These are phyloP conservation scores for Hedya salicella DNA, from an alignment of 2,888 invertebrate genomes.

Conservation along the genomic window DNA sequence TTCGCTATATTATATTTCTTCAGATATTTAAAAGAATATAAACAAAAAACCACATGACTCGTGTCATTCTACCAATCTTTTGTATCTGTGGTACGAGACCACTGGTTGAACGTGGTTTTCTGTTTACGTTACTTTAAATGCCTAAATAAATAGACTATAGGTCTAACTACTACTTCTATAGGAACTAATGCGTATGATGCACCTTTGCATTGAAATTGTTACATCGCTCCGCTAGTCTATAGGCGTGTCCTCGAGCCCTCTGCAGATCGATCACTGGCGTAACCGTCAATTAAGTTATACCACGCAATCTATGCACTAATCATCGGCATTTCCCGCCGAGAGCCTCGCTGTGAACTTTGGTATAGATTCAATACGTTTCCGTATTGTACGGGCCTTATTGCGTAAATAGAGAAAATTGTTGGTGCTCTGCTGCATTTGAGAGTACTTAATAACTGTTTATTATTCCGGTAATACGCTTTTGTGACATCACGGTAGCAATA, in stretches of 20 bases:
- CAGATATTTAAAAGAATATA: too few species aligned
- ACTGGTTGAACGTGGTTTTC: too few species aligned
- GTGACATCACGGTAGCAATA: background rate
- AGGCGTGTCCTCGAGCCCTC: slow-evolving; percentile 41
- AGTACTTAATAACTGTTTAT: slow-evolving; percentile 13
- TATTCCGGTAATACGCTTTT: background rate
- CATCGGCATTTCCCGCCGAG: slow-evolving; percentile 49
- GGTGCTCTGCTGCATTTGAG: slow-evolving; percentile 12
- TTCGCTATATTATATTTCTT: too few species aligned
- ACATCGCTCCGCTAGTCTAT: slow-evolving; percentile 23
- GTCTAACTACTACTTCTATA: too few species aligned
- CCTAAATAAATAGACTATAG: too few species aligned
- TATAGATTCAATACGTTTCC: slow-evolving; percentile 41
- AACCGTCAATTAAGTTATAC: slow-evolving; percentile 77
- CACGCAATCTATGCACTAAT: slow-evolving; percentile 66
- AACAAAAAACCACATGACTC: too few species aligned
- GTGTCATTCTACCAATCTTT: too few species aligned
- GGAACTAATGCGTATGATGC: too few species aligned
- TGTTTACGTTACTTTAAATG: too few species aligned
- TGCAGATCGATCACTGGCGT: slow-evolving; percentile 71
- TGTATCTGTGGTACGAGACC: too few species aligned
- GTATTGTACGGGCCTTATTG: slow-evolving; percentile 35
- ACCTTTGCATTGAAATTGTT: too few species aligned
- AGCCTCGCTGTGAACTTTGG: slow-evolving; percentile 43
- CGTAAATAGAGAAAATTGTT: slow-evolving; percentile 36